Percentiles rank a stretch among this genome's conserved stretches.
phyloP scores from a whole-genome alignment of 2,888 invertebrate species.

The Aphodius granarius region DNA sequence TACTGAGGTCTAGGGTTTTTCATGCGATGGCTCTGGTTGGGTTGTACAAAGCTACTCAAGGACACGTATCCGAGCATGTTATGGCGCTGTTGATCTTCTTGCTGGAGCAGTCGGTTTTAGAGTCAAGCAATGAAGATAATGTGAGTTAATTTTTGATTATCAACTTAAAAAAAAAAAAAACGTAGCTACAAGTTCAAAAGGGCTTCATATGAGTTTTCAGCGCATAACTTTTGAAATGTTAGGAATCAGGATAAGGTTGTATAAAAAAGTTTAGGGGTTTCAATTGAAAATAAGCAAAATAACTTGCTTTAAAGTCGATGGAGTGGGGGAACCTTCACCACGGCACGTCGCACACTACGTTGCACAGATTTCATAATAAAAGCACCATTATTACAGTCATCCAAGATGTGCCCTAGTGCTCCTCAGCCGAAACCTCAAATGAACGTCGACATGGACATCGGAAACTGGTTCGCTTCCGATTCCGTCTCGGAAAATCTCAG shows the following conservation, averaged over 20 bases:
- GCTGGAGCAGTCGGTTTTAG: slow-evolving; percentile 76
- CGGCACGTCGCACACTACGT: no score
- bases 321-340: no score
- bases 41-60: slow-evolving; percentile 79
- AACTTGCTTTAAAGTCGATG: no score
- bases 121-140: slow-evolving; percentile 52
- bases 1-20: slow-evolving; percentile 64
- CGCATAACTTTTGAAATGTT: no score
- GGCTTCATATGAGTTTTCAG: no score
- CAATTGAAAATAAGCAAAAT: no score
- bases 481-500: slow-evolving; percentile 76
- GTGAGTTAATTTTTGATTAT: slow-evolving; percentile 44
- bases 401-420: slow-evolving; percentile 56
- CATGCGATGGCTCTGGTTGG: slow-evolving; percentile 79
- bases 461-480: slow-evolving; percentile 72
- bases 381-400: slow-evolving; percentile 42
- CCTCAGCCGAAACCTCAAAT: slow-evolving; percentile 48
- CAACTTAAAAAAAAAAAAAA: no score
- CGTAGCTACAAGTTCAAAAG: no score
- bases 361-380: slow-evolving; percentile 19
- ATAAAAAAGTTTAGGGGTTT: no score
- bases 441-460: slow-evolving; percentile 58
- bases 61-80: slow-evolving; percentile 80
- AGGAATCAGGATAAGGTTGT: no score
- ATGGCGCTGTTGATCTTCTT: slow-evolving; percentile 85